Conservation (phyloP, 1,140 invertebrate genomes). For the Protaetia brevitarsis region DNA sequence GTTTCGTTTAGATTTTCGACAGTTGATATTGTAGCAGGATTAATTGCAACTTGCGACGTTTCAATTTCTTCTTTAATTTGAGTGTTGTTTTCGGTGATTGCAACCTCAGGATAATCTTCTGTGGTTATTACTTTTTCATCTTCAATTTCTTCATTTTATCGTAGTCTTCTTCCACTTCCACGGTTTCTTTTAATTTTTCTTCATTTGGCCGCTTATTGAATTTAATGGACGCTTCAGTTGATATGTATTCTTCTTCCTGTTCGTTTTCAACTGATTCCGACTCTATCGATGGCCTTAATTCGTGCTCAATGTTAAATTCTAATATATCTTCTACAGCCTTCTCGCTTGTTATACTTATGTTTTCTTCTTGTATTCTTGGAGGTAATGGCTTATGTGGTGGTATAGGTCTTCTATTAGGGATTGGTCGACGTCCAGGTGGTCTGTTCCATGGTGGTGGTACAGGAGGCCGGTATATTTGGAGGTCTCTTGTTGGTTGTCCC, state of each 20-base stretch:
- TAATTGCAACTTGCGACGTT: too few species aligned
- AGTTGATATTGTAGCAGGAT: background rate
- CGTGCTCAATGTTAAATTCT: slow-evolving; percentile 42
- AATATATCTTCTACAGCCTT: slow-evolving; percentile 42
- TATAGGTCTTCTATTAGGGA: slow-evolving; percentile 44
- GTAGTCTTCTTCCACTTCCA: slow-evolving; percentile 30
- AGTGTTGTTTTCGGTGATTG: too few species aligned
- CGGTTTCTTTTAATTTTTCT: slow-evolving; percentile 16
- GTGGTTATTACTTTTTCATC: too few species aligned
- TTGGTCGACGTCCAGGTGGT: slow-evolving; percentile 50
- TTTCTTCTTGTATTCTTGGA: slow-evolving; percentile 36
- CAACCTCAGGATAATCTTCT: too few species aligned
- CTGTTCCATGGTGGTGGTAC: slow-evolving; percentile 59
- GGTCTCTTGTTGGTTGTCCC: slow-evolving; percentile 43
- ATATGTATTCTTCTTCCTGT: slow-evolving; percentile 18
- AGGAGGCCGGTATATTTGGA: slow-evolving; percentile 56
- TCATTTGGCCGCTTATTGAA: slow-evolving; percentile 3
- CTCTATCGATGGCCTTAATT: slow-evolving; percentile 33
- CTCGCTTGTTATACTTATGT: slow-evolving; percentile 42
- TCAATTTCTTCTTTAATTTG: background rate
- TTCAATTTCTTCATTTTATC: too few species aligned
- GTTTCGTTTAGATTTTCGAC: background rate
- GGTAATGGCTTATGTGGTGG: slow-evolving; percentile 57
- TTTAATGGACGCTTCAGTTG: slow-evolving; percentile 21
- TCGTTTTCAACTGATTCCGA: slow-evolving; percentile 23